phyloP scores from a whole-genome alignment of 2,113 vertebrate species.

The Clupea harengus region DNA sequence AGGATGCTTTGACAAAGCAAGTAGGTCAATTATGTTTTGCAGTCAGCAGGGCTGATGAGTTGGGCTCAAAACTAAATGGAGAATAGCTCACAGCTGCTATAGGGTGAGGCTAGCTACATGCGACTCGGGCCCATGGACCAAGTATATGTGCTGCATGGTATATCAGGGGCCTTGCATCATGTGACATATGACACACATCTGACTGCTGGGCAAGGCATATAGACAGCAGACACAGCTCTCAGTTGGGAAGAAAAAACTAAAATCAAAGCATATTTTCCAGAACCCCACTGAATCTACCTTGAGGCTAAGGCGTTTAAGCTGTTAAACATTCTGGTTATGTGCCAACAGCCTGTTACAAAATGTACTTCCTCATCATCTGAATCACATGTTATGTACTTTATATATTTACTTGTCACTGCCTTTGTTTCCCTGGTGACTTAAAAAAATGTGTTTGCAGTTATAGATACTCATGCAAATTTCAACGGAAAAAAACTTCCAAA shows the following conservation, averaged over 20 bases:
- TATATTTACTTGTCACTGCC: too few species aligned
- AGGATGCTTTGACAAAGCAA: not conserved
- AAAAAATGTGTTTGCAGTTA: too few species aligned
- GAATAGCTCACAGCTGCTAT: not conserved
- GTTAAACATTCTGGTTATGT: not conserved
- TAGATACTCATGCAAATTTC: too few species aligned
- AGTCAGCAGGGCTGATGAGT: not conserved
- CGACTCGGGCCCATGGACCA: not conserved
- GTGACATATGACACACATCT: not conserved
- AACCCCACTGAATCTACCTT: too few species aligned
- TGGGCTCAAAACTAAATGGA: not conserved
- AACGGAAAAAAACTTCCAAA: not conserved
- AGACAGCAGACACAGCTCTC: not conserved
- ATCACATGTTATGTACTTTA: not conserved
- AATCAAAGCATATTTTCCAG: not conserved
- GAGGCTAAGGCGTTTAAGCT: too few species aligned
- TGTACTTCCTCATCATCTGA: not conserved
- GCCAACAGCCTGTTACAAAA: not conserved
- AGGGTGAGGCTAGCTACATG: not conserved
- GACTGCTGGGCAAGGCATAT: not conserved
- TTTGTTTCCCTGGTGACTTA: not conserved
- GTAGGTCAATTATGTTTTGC: slow-evolving; percentile 13
- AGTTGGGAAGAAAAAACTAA: not conserved
- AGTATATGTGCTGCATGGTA: not conserved
- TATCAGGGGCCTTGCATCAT: not conserved